A percentile compares a stretch with the other conserved stretches of the same genome.
Evolutionary conservation across 2,888 invertebrate genomes (phyloP).

Genomic region (Nomada fabriciana): DNA sequence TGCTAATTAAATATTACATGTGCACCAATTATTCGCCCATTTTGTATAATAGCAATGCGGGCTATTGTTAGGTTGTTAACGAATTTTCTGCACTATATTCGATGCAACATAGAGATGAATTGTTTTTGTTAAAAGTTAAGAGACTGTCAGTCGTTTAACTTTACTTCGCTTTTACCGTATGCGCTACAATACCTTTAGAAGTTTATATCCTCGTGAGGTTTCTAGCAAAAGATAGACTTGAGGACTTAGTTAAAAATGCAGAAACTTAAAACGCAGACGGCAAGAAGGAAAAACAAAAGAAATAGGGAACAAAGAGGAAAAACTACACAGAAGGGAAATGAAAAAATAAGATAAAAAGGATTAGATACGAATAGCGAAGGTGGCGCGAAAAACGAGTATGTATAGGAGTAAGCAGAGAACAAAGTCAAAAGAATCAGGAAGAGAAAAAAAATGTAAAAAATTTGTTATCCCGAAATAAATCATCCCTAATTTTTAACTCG

Average conservation of each 20-base stretch:
- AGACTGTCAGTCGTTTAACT: background rate
- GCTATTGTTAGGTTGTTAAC: background rate
- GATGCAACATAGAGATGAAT: background rate
- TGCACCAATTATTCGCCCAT: no score
- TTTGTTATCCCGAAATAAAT: no score
- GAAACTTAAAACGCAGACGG: background rate
- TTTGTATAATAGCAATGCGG: no score
- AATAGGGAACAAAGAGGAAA: background rate
- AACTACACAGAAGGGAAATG: background rate
- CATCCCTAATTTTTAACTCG: no score
- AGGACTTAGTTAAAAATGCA: constrained; percentile 5
- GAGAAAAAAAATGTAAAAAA: no score
- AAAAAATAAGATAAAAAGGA: no score
- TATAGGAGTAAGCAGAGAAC: no score
- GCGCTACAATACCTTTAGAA: constrained; percentile 8
- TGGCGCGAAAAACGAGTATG: no score
- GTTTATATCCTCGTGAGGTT: background rate
- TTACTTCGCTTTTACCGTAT: background rate
- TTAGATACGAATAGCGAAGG: background rate
- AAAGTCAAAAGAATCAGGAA: no score
- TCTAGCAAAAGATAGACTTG: background rate
- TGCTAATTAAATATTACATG: no score
- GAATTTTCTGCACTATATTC: background rate
- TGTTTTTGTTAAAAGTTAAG: background rate
- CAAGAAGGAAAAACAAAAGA: background rate